Conservation (phyloP, 2,888 invertebrate genomes). For the Harpagoxenus sublaevis region DNA sequence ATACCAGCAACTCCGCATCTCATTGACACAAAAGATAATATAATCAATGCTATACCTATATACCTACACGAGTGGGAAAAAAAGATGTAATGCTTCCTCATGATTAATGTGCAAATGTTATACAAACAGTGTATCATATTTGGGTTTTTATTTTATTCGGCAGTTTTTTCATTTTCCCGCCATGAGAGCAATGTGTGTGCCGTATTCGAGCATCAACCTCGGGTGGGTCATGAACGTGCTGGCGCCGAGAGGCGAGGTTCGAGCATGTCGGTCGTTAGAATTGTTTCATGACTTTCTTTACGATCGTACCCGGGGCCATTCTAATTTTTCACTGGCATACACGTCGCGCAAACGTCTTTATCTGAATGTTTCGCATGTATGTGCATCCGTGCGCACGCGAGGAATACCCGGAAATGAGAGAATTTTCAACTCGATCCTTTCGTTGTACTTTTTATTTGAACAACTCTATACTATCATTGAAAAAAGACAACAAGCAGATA, state of each 20-base stretch:
- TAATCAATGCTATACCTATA: background rate
- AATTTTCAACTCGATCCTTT: background rate
- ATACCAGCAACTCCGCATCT: constrained; percentile 1
- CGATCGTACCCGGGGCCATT: constrained; percentile 40
- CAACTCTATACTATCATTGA: background rate
- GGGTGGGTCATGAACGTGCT: constrained; percentile 63
- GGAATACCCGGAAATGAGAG: background rate
- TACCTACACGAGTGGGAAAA: background rate
- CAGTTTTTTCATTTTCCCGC: constrained; percentile 57
- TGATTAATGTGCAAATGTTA: constrained; percentile 60
- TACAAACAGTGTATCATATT: constrained; percentile 50
- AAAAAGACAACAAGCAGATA: background rate
- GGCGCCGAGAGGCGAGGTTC: constrained; percentile 26
- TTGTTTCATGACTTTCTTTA: constrained; percentile 55
- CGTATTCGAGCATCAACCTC: constrained; percentile 48
- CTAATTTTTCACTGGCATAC: constrained; percentile 35
- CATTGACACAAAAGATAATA: background rate
- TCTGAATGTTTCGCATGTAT: constrained; percentile 1
- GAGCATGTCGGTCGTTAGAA: constrained; percentile 55
- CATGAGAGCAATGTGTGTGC: constrained; percentile 30
- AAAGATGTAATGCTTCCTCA: constrained; percentile 42
- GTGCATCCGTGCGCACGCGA: background rate
- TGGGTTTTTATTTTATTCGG: constrained; percentile 44
- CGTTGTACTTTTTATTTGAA: background rate
- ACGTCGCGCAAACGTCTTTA: constrained; percentile 45